Base-by-base conservation (phyloP, 2,113 vertebrate species). In the Lagopus leucura region DNA sequence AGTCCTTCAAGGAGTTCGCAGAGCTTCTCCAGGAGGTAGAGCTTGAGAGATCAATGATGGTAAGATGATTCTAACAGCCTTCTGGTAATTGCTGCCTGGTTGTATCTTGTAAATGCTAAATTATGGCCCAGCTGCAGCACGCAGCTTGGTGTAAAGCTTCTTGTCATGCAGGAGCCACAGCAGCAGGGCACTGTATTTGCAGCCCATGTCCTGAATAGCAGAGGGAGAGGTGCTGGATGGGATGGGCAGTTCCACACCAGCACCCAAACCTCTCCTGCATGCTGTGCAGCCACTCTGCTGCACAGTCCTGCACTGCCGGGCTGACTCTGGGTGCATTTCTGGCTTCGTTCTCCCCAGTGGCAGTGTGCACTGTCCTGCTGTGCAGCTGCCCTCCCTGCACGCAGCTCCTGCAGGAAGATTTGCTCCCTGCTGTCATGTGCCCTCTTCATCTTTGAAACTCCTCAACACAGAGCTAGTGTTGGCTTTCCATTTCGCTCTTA, bases 1-100 rank as follows among this genome's bases (percentile, higher is more conserved):
- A 99, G 96, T 99, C 99, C 40, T 99, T 99, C 93, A 99, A 99
- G 94, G 99, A 99, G 96, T 99, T 99, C 36, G 98, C 99, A 1
- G 99, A 98, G 86, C 97, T 99, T 73, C 97, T 99, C 61, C 99
- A 99, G 2, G 99, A 99, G 96, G 99, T 98, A 82, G 99, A 99
- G 96, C 98, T 98, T 8, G 99, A 99, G 96, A 98, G 99, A 95
- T 99, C 99, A 97, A 99, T 99, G 99, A 98, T 99, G 99, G 99
- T 99, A 98, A 97, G 98, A 60, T 77, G 57, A 72, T 40, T 60
- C 72, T 40, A 70, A 5, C 30, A 14, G 18, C 13, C n/a, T 47
- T 60, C 27, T 60, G 64, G 24, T 34, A 18, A 6, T 45, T 74
- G 27, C 57, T 25, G 4, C 22, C 43, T 77, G 1, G 0, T n/a